Percentiles rank a stretch among this genome's conserved stretches.
These are phyloP conservation scores for Tenthredo notha DNA, from an alignment of 2,888 invertebrate species.

Conservation along the genomic window DNA sequence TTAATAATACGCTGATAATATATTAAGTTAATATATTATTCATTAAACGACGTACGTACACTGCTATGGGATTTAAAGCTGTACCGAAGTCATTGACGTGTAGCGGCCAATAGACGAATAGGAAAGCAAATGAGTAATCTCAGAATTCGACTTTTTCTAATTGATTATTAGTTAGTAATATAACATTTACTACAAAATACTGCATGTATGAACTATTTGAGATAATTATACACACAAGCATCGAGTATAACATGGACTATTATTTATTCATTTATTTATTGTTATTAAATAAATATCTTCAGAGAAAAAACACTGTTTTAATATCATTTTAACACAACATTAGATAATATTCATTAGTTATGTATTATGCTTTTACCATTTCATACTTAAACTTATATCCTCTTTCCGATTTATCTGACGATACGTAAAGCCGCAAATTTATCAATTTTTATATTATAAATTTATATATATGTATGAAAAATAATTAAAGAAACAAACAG, in stretches of 20 bases:
- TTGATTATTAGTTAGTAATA: conserved; percentile 35
- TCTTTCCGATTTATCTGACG: conserved; percentile 25
- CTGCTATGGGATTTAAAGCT: conserved; percentile 66
- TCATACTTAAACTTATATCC: neutral
- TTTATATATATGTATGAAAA: neutral
- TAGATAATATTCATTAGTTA: neutral
- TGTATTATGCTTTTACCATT: neutral
- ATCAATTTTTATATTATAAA: conserved; percentile 11
- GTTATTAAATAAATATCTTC: conserved; percentile 24
- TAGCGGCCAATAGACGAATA: conserved; percentile 61
- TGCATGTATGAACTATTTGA: conserved; percentile 26
- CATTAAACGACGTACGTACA: conserved; percentile 57
- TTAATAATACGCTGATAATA: conserved; percentile 29
- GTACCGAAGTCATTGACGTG: conserved; percentile 70
- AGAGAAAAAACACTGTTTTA: neutral
- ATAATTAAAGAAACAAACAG: neutral
- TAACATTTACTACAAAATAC: conserved; percentile 25
- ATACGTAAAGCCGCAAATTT: neutral
- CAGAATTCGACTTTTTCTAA: conserved; percentile 37
- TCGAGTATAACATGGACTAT: conserved; percentile 28
- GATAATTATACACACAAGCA: conserved; percentile 35
- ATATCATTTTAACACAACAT: neutral
- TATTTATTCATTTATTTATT: conserved; percentile 10
- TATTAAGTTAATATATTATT: conserved; percentile 35
- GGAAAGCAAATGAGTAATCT: conserved; percentile 51